A percentile compares a stretch with the other conserved stretches of the same genome.
phyloP scores from a whole-genome alignment of 2,797 vertebrate species.

The Notoglanidium macrostoma region DNA sequence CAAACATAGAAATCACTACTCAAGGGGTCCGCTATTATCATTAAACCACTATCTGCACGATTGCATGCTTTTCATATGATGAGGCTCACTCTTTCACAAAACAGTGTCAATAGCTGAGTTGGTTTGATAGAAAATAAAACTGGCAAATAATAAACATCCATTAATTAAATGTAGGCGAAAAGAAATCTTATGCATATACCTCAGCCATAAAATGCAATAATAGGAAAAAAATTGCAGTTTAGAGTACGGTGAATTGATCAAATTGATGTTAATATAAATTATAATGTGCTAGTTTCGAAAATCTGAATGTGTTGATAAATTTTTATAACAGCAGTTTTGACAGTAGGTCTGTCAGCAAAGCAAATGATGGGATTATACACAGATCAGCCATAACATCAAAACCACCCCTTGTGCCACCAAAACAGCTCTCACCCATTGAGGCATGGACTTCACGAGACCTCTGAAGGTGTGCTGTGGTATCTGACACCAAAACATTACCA shows the following conservation, averaged over 20 bases:
- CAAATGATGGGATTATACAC: not conserved
- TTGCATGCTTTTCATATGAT: not conserved
- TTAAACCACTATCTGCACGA: not conserved
- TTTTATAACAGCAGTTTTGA: not conserved
- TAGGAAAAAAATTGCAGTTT: not conserved
- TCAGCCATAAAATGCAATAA: not conserved
- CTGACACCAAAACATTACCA: too few relatives aligned
- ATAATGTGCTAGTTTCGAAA: not conserved
- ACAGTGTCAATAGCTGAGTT: not conserved
- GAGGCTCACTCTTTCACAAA: not conserved
- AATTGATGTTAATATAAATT: not conserved
- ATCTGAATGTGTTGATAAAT: not conserved
- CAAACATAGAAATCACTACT: not conserved
- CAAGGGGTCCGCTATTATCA: not conserved
- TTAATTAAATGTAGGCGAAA: not conserved
- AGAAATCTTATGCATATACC: not conserved
- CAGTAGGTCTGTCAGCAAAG: not conserved
- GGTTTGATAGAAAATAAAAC: not conserved
- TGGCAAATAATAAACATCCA: not conserved
- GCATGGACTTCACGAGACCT: too few relatives aligned
- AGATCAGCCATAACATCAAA: too few relatives aligned
- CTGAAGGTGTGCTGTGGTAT: too few relatives aligned
- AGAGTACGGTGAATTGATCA: not conserved
- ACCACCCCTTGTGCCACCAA: too few relatives aligned
- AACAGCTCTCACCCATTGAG: too few relatives aligned